Base-by-base conservation (phyloP, 2,888 invertebrate genomes). In the Andrena camellia region DNA sequence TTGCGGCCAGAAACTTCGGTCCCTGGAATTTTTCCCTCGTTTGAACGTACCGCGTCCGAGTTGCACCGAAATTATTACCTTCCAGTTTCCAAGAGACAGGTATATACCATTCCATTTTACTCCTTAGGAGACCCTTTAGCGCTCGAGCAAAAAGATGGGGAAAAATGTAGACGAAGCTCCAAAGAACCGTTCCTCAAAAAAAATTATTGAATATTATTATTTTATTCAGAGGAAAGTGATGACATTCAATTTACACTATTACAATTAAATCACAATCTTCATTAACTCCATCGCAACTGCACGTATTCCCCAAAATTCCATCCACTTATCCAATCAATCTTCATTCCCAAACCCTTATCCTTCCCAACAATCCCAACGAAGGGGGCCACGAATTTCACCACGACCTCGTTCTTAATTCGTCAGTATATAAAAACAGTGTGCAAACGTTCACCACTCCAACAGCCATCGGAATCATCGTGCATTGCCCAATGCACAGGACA, bases 11-110 rank as follows among this genome's bases (percentile, higher is more conserved):
- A 79, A 83, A 74, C 63, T 76, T 69, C 63, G 67, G 66, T 42
- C 72, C 48, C 60, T 48, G 23, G 60, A 52, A 81, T 82, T 82
- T 77, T 77, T 82, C 83, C 69, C n/a, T 52, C 62, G 62, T 52
- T 69, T 52, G 35, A n/a, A 67, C 50, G 52, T 26, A 23, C 42
- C 69, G 59, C 60, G 33, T 59, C 31, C 75, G 48, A 70, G 59
- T 74, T 71, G 64, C 74, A 62, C 52, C 59, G 54, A 50, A 64
- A 71, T 66, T 76, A 68, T 78, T 71, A 79, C 64, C 78, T 48
- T 81, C 76, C 72, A 73, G 72, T 86, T 87, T 87, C 71, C 68
- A 35, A 62, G 78, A 71, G 75, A 64, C 84, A 71, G 86, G 69
- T 85, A 70, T 63, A 85, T 80, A 72, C 77, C 68, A 23, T 31